Evolutionary conservation across 2,888 invertebrate species (phyloP).

Genomic region (Pyrochroa serraticornis): DNA sequence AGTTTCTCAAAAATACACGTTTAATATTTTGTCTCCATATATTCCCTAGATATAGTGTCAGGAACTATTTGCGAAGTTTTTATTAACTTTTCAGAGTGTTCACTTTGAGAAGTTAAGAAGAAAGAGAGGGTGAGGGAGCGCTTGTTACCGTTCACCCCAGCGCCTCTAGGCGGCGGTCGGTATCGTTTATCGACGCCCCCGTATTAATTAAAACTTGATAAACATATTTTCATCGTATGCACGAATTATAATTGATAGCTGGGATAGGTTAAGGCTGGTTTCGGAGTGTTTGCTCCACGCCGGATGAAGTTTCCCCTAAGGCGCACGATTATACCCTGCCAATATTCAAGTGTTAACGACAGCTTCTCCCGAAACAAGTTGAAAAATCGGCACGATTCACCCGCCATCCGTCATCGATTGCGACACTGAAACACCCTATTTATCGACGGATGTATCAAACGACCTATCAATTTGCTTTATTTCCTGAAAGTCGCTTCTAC

Average conservation of each 20-base stretch:
- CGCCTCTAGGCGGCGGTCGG: conserved; percentile 24
- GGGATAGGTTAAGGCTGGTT: conserved; percentile 32
- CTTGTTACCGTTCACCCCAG: conserved; percentile 29
- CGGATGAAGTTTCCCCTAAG: conserved; percentile 20
- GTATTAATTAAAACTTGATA: conserved; percentile 38
- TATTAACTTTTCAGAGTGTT: conserved; percentile 27
- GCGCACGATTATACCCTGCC: conserved; percentile 32
- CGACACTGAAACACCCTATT: conserved; percentile 23
- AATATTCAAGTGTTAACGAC: conserved; percentile 25
- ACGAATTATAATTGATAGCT: conserved; percentile 39
- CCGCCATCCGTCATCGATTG: conserved; percentile 22
- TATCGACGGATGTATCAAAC: conserved; percentile 27
- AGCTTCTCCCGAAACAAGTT: conserved; percentile 16
- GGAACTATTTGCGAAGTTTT: conserved; percentile 35
- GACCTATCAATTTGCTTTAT: conserved; percentile 26
- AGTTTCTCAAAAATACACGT: conserved; percentile 25
- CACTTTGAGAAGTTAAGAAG: conserved; percentile 38
- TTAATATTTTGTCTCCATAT: conserved; percentile 35
- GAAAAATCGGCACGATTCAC: conserved; percentile 19
- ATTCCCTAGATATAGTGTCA: conserved; percentile 34
- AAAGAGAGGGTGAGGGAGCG: conserved; percentile 18
- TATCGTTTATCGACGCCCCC: conserved; percentile 35
- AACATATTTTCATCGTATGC: conserved; percentile 42
- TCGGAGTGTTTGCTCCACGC: conserved; percentile 7
- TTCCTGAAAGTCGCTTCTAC: conserved; percentile 19